Evolutionary conservation across 2,113 vertebrate genomes (phyloP).

Genomic region (Thymallus thymallus): DNA sequence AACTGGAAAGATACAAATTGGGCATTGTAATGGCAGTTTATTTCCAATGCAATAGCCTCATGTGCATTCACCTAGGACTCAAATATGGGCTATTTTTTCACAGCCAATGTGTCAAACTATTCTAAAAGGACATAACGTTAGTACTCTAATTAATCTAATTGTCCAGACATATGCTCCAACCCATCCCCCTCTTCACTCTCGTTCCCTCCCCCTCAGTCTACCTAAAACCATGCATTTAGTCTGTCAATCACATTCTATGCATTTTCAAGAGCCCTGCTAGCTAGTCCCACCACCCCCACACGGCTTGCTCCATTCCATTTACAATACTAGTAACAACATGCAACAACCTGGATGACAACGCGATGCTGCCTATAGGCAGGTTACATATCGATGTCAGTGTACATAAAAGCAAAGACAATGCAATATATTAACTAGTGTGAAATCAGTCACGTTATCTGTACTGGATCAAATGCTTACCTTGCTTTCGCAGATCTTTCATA

Average conservation of each 20-base stretch:
- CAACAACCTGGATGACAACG: slow-evolving; percentile 67
- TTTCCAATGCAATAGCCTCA: no score
- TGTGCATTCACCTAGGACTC: no score
- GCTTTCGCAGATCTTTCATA: slow-evolving; percentile 94
- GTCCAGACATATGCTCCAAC: neutral
- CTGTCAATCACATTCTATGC: slow-evolving; percentile 77
- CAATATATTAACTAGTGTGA: slow-evolving; percentile 50
- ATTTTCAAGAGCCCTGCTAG: slow-evolving; percentile 49
- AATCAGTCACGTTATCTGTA: slow-evolving; percentile 64
- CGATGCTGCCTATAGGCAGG: slow-evolving; percentile 38
- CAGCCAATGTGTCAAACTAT: no score
- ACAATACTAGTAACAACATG: slow-evolving; percentile 45
- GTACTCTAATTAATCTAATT: no score
- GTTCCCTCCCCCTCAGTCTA: slow-evolving; percentile 38
- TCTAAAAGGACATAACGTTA: no score
- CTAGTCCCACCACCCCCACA: slow-evolving; percentile 55
- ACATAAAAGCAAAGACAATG: slow-evolving; percentile 28
- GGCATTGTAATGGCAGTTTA: no score
- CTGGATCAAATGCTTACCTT: slow-evolving; percentile 78
- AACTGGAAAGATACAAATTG: no score
- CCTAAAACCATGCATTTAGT: slow-evolving; percentile 64
- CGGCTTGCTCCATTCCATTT: slow-evolving; percentile 49
- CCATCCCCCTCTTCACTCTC: neutral
- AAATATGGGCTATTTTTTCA: no score
- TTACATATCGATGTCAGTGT: slow-evolving; percentile 44